These are phyloP conservation scores for Neolamprologus toae DNA, from an alignment of 2,113 vertebrate species.

Conservation along the genomic window DNA sequence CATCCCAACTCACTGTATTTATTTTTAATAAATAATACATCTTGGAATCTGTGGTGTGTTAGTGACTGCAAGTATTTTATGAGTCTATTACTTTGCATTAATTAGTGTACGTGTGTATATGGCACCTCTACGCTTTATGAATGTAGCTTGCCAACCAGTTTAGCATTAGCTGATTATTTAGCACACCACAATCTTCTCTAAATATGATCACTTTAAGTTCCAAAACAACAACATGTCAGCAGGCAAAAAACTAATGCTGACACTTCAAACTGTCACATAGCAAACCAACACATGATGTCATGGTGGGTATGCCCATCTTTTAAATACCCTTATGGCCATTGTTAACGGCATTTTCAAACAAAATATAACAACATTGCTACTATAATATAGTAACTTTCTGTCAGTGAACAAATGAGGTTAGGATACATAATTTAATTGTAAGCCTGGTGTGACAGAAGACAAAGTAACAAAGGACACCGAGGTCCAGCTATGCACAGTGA, in stretches of 20 bases:
- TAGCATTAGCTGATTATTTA: not conserved
- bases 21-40: not conserved
- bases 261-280: not conserved
- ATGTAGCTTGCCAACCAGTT: not conserved
- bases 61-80: not conserved
- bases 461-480: not conserved
- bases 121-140: not conserved
- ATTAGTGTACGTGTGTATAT: not conserved
- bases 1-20: not conserved
- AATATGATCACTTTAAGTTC: not conserved
- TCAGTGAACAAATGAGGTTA: not conserved
- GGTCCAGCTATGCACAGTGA: not conserved
- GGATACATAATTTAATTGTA: not conserved
- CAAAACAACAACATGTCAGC: not conserved
- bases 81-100: not conserved
- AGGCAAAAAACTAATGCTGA: not conserved
- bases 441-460: not conserved
- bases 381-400: not conserved
- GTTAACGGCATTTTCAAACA: not conserved
- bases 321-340: not conserved
- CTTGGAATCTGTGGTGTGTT: not conserved
- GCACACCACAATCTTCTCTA: not conserved
- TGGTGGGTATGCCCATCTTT: not conserved
- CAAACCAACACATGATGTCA: not conserved
- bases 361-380: not conserved